phyloP scores from a whole-genome alignment of 2,797 vertebrate species.

The Pogonophryne albipinna region DNA sequence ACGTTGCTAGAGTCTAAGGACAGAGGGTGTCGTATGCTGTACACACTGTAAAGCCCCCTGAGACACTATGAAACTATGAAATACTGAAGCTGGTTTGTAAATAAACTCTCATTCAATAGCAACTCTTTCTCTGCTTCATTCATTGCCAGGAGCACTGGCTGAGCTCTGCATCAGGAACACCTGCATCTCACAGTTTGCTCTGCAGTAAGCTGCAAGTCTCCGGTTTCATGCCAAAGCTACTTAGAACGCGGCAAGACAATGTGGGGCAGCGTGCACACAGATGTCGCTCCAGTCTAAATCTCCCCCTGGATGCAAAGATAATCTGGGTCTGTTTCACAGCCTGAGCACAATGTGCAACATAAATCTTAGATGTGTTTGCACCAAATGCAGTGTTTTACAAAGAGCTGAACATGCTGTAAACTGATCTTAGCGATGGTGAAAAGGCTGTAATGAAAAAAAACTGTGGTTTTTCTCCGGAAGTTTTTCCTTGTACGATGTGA shows the following conservation, averaged over 20 bases:
- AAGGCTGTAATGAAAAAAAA: no score
- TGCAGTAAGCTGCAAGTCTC: slow-evolving; percentile 20
- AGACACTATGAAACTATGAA: neutral
- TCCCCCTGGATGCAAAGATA: slow-evolving; percentile 17
- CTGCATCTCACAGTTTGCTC: slow-evolving; percentile 13
- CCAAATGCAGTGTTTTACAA: neutral
- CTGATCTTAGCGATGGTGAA: neutral
- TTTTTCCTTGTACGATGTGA: no score
- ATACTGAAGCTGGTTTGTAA: neutral
- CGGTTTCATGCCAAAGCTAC: slow-evolving; percentile 31
- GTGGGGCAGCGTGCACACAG: slow-evolving; percentile 43
- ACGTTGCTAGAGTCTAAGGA: no score
- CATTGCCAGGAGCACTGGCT: neutral
- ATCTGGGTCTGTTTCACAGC: slow-evolving; percentile 26
- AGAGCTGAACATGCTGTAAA: neutral
- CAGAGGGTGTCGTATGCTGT: no score
- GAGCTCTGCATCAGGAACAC: slow-evolving; percentile 11
- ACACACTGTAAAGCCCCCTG: neutral
- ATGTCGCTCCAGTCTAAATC: slow-evolving; percentile 10
- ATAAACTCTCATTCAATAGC: neutral
- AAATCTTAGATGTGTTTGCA: neutral
- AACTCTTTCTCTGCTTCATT: neutral
- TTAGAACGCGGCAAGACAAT: slow-evolving; percentile 31
- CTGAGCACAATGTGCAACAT: neutral
- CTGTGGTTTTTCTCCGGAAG: no score